Percentiles rank a stretch among this genome's conserved stretches.
These are phyloP conservation scores for Chrosomus eos DNA, from an alignment of 2,797 vertebrate species.

Conservation along the genomic window DNA sequence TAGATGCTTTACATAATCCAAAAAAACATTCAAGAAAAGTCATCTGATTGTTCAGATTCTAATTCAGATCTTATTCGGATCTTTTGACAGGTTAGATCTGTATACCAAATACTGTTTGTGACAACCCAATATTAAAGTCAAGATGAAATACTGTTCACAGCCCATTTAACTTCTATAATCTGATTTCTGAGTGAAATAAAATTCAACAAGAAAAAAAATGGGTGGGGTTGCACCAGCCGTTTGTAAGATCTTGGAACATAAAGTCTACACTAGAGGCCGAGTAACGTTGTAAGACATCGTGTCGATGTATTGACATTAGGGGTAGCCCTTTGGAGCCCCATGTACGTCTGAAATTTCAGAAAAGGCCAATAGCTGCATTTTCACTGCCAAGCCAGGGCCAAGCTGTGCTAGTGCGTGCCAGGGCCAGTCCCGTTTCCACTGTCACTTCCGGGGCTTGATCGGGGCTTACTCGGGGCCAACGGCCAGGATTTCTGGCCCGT, in stretches of 20 bases:
- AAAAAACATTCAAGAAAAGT: conserved; percentile 41
- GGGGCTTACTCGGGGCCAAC: too few species aligned
- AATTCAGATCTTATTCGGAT: conserved; percentile 15
- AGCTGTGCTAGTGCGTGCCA: too few species aligned
- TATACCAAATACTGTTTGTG: conserved; percentile 29
- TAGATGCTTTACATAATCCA: conserved; percentile 29
- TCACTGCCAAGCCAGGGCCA: too few species aligned
- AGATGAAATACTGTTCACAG: conserved; percentile 26
- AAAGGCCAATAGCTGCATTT: too few species aligned
- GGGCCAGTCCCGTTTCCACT: too few species aligned
- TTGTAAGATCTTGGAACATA: neutral
- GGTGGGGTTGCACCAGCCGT: neutral
- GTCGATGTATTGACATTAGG: neutral
- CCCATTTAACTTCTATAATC: neutral
- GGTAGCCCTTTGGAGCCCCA: neutral
- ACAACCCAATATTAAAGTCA: conserved; percentile 24
- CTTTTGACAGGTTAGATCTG: conserved; percentile 22
- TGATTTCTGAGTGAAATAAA: neutral
- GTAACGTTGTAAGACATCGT: neutral
- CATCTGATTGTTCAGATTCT: conserved; percentile 31
- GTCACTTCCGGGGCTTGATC: too few species aligned
- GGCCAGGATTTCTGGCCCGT: too few species aligned
- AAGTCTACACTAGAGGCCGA: neutral
- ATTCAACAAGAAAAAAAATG: neutral
- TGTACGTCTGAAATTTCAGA: neutral